phyloP scores from a whole-genome alignment of 2,113 vertebrate genomes.

The Junco hyemalis region DNA sequence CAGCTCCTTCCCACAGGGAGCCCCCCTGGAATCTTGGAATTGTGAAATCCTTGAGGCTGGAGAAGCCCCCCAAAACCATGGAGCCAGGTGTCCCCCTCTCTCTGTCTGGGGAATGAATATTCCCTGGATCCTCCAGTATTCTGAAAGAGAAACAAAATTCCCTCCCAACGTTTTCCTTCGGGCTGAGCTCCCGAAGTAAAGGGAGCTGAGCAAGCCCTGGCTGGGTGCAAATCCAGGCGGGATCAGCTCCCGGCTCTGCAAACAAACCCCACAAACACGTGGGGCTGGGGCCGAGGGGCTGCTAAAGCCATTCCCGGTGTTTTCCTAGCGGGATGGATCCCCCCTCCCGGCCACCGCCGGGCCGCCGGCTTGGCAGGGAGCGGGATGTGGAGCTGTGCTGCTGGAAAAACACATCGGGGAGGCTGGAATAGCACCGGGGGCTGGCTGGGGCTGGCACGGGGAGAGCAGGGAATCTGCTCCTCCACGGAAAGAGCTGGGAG shows the following conservation, averaged over 20 bases:
- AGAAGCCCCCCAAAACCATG: rapidly evolving
- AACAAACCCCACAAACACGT: background rate
- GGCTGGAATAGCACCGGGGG: background rate
- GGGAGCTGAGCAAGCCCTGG: background rate
- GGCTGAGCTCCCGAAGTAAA: background rate
- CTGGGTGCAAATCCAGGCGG: background rate
- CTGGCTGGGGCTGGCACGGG: background rate
- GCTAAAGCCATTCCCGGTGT: background rate
- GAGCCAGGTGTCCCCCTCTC: no score
- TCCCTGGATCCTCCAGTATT: background rate
- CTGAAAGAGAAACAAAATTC: background rate
- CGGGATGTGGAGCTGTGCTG: background rate
- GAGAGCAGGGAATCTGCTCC: background rate
- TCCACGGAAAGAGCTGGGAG: background rate
- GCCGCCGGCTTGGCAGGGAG: background rate
- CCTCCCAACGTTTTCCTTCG: background rate
- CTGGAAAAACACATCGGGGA: background rate
- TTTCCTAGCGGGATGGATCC: background rate
- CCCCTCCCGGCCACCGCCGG: background rate
- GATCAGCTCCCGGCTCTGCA: background rate
- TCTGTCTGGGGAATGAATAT: background rate
- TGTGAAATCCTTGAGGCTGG: rapidly evolving
- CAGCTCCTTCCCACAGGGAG: background rate
- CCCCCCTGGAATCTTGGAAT: background rate
- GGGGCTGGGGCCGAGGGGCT: background rate